These are phyloP conservation scores for Sebastes trivittatus DNA, from an alignment of 2,797 vertebrate genomes.

Conservation along the genomic window DNA sequence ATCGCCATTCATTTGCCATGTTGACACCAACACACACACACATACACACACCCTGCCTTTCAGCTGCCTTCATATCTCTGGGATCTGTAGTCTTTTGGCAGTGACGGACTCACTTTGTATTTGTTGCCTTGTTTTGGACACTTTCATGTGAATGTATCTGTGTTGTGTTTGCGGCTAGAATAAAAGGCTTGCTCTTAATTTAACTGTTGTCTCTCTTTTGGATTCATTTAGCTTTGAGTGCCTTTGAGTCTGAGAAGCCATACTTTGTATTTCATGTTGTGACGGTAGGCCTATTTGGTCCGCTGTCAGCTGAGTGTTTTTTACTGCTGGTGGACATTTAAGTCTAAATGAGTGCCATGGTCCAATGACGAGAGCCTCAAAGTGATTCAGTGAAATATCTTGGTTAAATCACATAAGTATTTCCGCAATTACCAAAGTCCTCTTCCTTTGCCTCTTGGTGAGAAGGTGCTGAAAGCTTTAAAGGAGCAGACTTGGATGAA, in stretches of 20 bases:
- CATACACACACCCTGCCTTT: background rate
- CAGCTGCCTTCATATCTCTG: constrained; percentile 60
- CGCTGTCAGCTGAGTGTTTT: background rate
- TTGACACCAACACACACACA: background rate
- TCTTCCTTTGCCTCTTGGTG: constrained; percentile 37
- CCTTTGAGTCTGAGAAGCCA: background rate
- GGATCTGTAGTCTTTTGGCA: constrained; percentile 57
- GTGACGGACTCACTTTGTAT: constrained; percentile 26
- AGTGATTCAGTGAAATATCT: constrained; percentile 52
- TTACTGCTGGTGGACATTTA: constrained; percentile 10
- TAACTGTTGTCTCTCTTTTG: constrained; percentile 8
- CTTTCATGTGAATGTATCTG: constrained; percentile 53
- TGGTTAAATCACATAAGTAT: constrained; percentile 54
- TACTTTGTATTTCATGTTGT: background rate
- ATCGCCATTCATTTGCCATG: constrained; percentile 2
- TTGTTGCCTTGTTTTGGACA: constrained; percentile 64
- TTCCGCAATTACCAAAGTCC: constrained; percentile 49
- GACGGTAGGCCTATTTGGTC: background rate
- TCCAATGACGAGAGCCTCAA: constrained; percentile 34
- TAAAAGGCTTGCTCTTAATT: constrained; percentile 63
- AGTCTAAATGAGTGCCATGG: constrained; percentile 13
- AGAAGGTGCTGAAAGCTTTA: constrained; percentile 17
- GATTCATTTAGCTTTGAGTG: background rate
- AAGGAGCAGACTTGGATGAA: constrained; percentile 12
- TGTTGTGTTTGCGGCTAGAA: constrained; percentile 55